Evolutionary conservation across 2,888 invertebrate species (phyloP).

Genomic region (Tanypteryx hageni): DNA sequence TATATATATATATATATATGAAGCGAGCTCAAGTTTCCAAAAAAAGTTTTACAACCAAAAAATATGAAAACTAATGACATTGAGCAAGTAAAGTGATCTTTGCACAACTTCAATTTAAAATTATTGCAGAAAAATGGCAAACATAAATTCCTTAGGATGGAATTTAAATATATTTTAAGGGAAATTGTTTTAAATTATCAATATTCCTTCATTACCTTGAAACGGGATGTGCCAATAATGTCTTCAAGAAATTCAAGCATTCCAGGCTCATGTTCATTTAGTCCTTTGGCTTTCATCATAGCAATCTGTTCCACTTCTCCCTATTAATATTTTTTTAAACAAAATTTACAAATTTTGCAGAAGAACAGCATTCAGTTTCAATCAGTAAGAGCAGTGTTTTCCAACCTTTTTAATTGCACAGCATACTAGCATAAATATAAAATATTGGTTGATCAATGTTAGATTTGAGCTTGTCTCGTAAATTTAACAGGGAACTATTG

Average conservation of each 20-base stretch:
- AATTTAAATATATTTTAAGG: neutral
- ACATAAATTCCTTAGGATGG: neutral
- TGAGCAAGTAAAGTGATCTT: neutral
- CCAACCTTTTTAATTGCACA: neutral
- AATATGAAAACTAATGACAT: neutral
- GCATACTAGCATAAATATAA: neutral
- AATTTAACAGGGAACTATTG: too few species aligned
- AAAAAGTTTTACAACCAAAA: neutral
- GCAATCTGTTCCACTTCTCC: constrained; percentile 99
- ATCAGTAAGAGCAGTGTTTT: too few species aligned
- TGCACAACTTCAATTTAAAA: too few species aligned
- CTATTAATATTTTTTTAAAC: constrained; percentile 75
- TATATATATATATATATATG: too few species aligned
- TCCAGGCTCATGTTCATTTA: constrained; percentile 91
- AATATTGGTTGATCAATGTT: neutral
- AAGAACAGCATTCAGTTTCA: neutral
- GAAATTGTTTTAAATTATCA: neutral
- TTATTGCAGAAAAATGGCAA: neutral
- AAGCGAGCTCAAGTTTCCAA: neutral
- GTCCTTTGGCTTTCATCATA: constrained; percentile 97
- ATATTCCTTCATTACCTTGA: constrained; percentile 78
- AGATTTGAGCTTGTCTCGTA: too few species aligned
- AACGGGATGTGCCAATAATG: constrained; percentile 94
- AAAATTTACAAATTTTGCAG: neutral
- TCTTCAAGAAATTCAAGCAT: constrained; percentile 99